Conservation (phyloP, 2,888 invertebrate genomes). For the Coelopa pilipes region DNA sequence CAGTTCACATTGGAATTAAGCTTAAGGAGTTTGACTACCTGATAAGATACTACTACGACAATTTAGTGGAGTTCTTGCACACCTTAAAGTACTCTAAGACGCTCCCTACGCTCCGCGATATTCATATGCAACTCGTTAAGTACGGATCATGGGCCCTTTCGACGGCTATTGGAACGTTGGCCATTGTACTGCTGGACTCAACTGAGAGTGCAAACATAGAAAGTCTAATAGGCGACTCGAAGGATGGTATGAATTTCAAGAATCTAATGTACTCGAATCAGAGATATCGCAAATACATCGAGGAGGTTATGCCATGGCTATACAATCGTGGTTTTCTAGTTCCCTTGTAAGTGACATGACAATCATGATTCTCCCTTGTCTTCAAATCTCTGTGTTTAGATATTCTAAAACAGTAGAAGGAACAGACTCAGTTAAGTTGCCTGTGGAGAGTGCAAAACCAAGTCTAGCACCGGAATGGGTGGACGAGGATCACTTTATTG, state of each 20-base stretch:
- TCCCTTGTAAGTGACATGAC: background rate
- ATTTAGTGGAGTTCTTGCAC: constrained; percentile 53
- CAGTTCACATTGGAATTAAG: constrained; percentile 57
- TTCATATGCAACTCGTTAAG: constrained; percentile 53
- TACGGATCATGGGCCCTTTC: constrained; percentile 50
- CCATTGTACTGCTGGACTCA: constrained; percentile 57
- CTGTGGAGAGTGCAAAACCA: constrained; percentile 6
- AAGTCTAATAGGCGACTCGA: constrained; percentile 48
- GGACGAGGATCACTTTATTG: constrained; percentile 45
- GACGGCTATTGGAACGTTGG: constrained; percentile 44
- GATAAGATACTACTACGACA: constrained; percentile 57
- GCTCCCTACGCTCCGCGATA: constrained; percentile 52
- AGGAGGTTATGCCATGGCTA: constrained; percentile 58
- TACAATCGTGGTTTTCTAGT: constrained; percentile 58
- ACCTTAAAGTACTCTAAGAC: constrained; percentile 53
- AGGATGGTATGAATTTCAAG: constrained; percentile 50
- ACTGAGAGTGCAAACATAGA: constrained; percentile 56
- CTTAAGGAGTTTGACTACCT: constrained; percentile 58
- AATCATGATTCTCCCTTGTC: too few relatives aligned
- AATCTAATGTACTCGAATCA: constrained; percentile 51
- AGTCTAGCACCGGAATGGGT: constrained; percentile 49
- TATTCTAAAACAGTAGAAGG: background rate
- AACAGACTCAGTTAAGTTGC: background rate
- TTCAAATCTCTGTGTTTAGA: too few relatives aligned
- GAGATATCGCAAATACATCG: constrained; percentile 53